These are phyloP conservation scores for Momotus momota DNA, from an alignment of 2,797 vertebrate genomes.

Conservation along the genomic window DNA sequence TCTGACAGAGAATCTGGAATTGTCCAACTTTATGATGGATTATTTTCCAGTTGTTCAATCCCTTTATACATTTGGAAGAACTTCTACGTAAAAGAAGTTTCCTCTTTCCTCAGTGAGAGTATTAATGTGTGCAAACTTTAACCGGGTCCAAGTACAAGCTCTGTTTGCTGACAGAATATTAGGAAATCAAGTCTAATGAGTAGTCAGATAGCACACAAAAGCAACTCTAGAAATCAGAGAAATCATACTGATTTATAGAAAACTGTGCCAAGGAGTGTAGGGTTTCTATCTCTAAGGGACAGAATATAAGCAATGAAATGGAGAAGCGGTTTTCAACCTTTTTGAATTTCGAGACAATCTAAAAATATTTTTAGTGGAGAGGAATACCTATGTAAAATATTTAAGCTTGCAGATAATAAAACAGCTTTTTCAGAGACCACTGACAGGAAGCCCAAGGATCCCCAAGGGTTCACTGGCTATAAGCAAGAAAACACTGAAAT, in stretches of 20 bases:
- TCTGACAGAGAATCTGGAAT: not conserved
- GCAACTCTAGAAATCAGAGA: not conserved
- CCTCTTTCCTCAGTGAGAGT: not conserved
- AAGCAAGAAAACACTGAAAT: slow-evolving; percentile 11
- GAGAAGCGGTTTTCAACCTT: not conserved
- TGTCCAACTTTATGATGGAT: not conserved
- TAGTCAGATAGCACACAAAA: not conserved
- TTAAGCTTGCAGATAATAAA: slow-evolving; percentile 13
- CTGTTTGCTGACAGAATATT: not conserved
- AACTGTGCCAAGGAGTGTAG: not conserved
- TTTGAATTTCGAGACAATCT: not conserved
- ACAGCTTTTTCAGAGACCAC: not conserved
- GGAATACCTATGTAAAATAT: not conserved
- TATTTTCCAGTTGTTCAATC: not conserved
- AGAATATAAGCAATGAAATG: not conserved
- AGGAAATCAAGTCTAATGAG: not conserved
- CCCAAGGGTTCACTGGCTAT: not conserved
- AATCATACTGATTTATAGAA: not conserved
- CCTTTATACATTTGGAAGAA: not conserved
- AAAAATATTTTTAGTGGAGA: slow-evolving; percentile 1
- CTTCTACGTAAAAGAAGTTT: not conserved
- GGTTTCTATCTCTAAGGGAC: not conserved
- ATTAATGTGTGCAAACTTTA: not conserved
- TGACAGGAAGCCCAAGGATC: not conserved
- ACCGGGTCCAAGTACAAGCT: not conserved